Evolutionary conservation across 2,888 invertebrate species (phyloP).

Genomic region (Synanthedon tipuliformis): DNA sequence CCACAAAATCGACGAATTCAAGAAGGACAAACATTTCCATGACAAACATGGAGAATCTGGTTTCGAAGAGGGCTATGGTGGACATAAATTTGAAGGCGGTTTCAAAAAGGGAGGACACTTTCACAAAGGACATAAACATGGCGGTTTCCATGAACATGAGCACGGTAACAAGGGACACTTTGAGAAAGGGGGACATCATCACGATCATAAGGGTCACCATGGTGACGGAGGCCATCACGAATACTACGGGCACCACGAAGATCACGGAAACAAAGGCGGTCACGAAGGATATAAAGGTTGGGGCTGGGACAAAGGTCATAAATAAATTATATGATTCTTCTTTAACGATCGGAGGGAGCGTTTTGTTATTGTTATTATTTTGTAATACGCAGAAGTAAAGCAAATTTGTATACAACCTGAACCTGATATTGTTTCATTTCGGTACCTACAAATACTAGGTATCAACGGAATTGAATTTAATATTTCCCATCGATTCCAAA

Average conservation of each 20-base stretch:
- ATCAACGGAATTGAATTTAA: no score
- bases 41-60: slow-evolving; percentile 86
- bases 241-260: slow-evolving; percentile 77
- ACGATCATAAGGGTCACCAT: slow-evolving; percentile 82
- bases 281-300: slow-evolving; percentile 83
- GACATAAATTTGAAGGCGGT: slow-evolving; percentile 79
- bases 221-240: slow-evolving; percentile 80
- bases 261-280: slow-evolving; percentile 81
- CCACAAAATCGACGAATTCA: slow-evolving; percentile 86
- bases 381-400: slow-evolving; percentile 24
- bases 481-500: no score
- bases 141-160: slow-evolving; percentile 80
- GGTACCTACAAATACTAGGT: no score
- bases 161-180: slow-evolving; percentile 82
- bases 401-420: slow-evolving; percentile 14
- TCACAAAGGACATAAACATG: slow-evolving; percentile 83
- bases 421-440: slow-evolving; percentile 18
- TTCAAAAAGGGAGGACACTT: slow-evolving; percentile 83
- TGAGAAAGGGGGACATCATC: slow-evolving; percentile 82
- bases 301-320: slow-evolving; percentile 71
- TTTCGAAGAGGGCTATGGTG: slow-evolving; percentile 83
- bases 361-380: slow-evolving; percentile 49
- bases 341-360: slow-evolving; percentile 8
- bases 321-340: slow-evolving; percentile 31
- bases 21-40: slow-evolving; percentile 88